Evolutionary conservation across 2,113 vertebrate species (phyloP), one percentile per base, ranked within the genome.

Genomic region (Coptodon rendalli): DNA sequence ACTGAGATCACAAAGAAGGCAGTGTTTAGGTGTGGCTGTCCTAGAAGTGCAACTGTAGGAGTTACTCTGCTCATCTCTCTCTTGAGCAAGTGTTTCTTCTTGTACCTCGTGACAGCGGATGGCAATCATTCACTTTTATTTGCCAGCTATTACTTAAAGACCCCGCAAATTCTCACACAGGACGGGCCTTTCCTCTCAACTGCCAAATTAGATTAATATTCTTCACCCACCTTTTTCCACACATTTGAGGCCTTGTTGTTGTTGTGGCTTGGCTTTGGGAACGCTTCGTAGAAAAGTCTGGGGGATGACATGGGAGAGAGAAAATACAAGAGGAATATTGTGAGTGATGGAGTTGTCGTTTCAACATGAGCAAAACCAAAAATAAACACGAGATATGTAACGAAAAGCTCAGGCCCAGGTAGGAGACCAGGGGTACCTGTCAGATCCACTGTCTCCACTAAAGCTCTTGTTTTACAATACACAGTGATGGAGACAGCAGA

Each of bases 401-500:
- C 84, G 78, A 89, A 93, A 92, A 91, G 86, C 90, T 82, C 73
- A 22, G 76, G 89, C 85, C 86, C 83, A 48, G 86, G 63, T 84
- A 53, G 54, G 11, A 91, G 83, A 86, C 76, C 83, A 88, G 89
- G 40, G 91, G 90, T 89, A 92, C 91, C 87, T 81, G 78, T 87
- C 45, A 82, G 57, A 92, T 91, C 85, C 91, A 93, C 83, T 89
- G 93, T 93, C 91, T 93, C 91, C 85, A 91, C 89, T 90, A 95
- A 94, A 96, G 93, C 93, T 90, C 91, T 95, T 96, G 94, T 96
- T 95, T 94, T 95, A 89, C 89, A 94, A 93, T 95, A 95, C 94
- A 96, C 94, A 95, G 89, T 68, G 89, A 80, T n/a, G 83, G 93
- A 96, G 93, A 95, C 94, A 94, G 94, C 91, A 95, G 93, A 95